Conservation (phyloP, 2,888 invertebrate species). For the Blastobasis adustella region DNA sequence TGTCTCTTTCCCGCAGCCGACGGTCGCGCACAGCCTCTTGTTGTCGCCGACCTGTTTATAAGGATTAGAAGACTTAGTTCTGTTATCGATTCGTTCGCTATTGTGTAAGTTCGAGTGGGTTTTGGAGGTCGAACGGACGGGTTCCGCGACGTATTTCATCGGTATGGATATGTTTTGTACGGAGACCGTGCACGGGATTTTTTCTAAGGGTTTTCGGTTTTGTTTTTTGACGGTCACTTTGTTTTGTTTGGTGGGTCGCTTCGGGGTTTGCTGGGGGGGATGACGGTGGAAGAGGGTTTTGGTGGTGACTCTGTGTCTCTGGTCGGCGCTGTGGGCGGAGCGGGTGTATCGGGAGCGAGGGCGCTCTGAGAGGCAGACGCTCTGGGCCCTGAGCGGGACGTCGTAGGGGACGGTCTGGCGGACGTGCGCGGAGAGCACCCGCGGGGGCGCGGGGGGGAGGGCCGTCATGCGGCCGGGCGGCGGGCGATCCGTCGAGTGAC, state of each 20-base stretch:
- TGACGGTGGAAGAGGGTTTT: constrained; percentile 37
- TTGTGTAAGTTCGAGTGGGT: constrained; percentile 27
- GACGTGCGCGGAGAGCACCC: constrained; percentile 10
- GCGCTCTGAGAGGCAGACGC: constrained; percentile 51
- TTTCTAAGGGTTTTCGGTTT: constrained; percentile 47
- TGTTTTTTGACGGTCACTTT: constrained; percentile 45
- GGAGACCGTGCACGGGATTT: constrained; percentile 53
- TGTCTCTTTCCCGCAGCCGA: constrained; percentile 57
- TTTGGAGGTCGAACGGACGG: constrained; percentile 53
- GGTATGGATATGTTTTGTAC: constrained; percentile 61
- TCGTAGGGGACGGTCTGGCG: constrained; percentile 2
- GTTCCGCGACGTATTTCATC: constrained; percentile 53
- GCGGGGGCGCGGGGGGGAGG: constrained; percentile 23
- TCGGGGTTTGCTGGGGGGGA: constrained; percentile 15
- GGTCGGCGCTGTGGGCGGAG: constrained; percentile 48
- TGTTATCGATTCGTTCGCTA: constrained; percentile 36
- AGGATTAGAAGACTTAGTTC: constrained; percentile 56
- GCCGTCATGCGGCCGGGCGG: constrained; percentile 15
- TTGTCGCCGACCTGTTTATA: constrained; percentile 63
- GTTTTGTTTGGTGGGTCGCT: constrained; percentile 23
- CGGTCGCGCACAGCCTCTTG: constrained; percentile 61
- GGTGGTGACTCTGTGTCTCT: constrained; percentile 32
- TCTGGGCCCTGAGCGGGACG: constrained; percentile 51
- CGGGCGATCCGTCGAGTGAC: constrained; percentile 38
- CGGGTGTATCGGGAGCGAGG: constrained; percentile 54